Conservation (phyloP, 2,797 vertebrate genomes). For the Phyllotis vaccarum region DNA sequence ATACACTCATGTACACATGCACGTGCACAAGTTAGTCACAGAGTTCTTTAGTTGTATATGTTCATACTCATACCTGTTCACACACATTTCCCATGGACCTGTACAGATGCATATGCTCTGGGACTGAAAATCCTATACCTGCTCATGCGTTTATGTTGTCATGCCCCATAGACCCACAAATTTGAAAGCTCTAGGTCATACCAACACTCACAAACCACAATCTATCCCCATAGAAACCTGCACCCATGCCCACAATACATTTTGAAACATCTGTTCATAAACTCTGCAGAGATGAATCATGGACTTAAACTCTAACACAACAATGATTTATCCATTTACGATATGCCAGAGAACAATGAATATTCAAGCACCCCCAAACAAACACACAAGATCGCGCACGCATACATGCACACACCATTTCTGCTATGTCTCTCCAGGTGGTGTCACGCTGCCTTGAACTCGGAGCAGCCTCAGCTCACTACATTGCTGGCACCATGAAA, state of each 20-base stretch:
- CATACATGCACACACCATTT: neutral
- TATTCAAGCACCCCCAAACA: neutral
- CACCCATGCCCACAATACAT: neutral
- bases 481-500: constrained; percentile 88
- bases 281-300: neutral
- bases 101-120: neutral
- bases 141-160: neutral
- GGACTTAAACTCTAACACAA: neutral
- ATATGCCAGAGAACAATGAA: neutral
- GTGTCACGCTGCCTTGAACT: constrained; percentile 86
- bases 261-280: constrained; percentile 25
- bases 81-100: neutral
- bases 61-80: neutral
- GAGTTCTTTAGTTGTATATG: neutral
- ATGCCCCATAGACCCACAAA: neutral
- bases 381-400: neutral
- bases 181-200: neutral
- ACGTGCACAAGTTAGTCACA: neutral
- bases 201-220: constrained; percentile 6
- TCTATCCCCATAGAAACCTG: neutral
- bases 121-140: neutral
- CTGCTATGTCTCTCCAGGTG: constrained; percentile 81
- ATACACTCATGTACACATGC: neutral
- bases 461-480: constrained; percentile 87
- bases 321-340: neutral